Conservation (phyloP, 2,888 invertebrate species). For the Caenorhabditis virilis region DNA sequence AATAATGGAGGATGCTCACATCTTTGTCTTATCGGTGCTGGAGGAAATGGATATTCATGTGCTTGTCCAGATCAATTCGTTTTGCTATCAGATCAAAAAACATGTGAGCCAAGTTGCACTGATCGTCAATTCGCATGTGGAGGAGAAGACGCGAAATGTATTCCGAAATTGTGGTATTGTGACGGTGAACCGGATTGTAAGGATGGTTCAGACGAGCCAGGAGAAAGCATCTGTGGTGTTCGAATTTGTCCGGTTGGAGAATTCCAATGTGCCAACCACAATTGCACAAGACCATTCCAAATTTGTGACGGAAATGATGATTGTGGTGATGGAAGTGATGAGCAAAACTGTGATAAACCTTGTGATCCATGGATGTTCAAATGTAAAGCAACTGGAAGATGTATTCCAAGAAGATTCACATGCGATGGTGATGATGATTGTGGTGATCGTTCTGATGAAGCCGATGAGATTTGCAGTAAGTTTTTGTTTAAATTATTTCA, state of each 20-base stretch:
- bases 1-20: slow-evolving; percentile 96
- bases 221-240: slow-evolving; percentile 58
- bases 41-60: slow-evolving; percentile 77
- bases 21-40: slow-evolving; percentile 81
- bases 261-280: slow-evolving; percentile 90
- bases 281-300: slow-evolving; percentile 87
- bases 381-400: slow-evolving; percentile 71
- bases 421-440: slow-evolving; percentile 83
- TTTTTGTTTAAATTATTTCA: slow-evolving; percentile 1
- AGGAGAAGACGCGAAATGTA: slow-evolving; percentile 75
- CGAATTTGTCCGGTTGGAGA: slow-evolving; percentile 75
- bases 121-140: slow-evolving; percentile 82
- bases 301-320: slow-evolving; percentile 62
- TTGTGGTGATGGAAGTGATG: slow-evolving; percentile 67
- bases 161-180: slow-evolving; percentile 81
- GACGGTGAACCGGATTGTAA: slow-evolving; percentile 80
- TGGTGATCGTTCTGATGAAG: slow-evolving; percentile 88
- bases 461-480: slow-evolving; percentile 76
- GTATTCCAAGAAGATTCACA: slow-evolving; percentile 76
- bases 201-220: slow-evolving; percentile 88
- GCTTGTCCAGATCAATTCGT: slow-evolving; percentile 94
- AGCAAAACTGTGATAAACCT: slow-evolving; percentile 66
- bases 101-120: slow-evolving; percentile 79
- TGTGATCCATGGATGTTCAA: slow-evolving; percentile 69
- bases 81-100: slow-evolving; percentile 70